phyloP scores from a whole-genome alignment of 2,888 invertebrate species.

The Disparrhopalites patrizii region DNA sequence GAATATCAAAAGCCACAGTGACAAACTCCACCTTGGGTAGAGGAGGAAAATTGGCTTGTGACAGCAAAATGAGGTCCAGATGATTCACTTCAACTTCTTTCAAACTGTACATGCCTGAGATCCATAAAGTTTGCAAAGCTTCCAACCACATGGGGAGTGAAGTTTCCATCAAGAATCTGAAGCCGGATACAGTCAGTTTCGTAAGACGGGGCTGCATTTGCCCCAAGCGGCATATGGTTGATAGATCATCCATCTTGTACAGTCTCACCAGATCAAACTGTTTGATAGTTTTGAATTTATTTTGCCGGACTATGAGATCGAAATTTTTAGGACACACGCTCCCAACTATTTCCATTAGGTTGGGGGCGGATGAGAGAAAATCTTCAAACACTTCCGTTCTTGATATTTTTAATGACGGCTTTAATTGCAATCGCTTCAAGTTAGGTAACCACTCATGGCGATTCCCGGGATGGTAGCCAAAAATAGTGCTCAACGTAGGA shows the following conservation, averaged over 20 bases:
- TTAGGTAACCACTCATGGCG: neutral
- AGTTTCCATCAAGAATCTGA: neutral
- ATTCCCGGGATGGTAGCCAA: neutral
- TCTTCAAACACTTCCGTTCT: neutral
- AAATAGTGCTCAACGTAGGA: neutral
- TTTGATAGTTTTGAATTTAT: neutral
- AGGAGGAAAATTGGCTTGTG: neutral
- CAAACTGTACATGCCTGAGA: neutral
- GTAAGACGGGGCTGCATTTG: neutral
- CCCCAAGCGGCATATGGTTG: neutral
- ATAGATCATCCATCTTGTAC: neutral
- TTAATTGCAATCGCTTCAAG: neutral
- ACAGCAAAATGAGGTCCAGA: neutral
- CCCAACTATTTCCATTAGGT: neutral
- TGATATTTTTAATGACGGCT: neutral
- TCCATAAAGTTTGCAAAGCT: neutral
- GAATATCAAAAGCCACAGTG: neutral
- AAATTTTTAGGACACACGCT: neutral
- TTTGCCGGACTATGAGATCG: neutral
- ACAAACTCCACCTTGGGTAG: neutral
- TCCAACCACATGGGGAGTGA: neutral
- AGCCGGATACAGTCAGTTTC: neutral
- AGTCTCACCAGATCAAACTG: neutral
- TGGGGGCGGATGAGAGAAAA: neutral
- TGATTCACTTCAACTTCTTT: neutral